A percentile compares a stretch with the other conserved stretches of the same genome.
These are phyloP conservation scores for Agrypnus murinus DNA, from an alignment of 2,888 invertebrate species.

Conservation along the genomic window DNA sequence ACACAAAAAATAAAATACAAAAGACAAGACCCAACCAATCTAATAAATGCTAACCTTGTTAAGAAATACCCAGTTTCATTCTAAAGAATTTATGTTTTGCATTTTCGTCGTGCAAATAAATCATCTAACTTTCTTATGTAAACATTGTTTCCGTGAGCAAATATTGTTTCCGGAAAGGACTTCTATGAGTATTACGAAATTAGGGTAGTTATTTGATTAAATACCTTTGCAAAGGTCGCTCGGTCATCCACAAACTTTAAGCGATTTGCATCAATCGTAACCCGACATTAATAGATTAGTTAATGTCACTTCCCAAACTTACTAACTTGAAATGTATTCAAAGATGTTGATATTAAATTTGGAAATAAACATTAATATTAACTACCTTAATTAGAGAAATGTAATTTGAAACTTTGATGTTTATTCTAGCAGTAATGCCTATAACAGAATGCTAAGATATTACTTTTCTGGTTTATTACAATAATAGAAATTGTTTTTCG, in stretches of 20 bases:
- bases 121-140: background rate
- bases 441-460: too few species aligned
- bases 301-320: background rate
- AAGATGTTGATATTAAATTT: too few species aligned
- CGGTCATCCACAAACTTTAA: constrained; percentile 6
- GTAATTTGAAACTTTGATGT: background rate
- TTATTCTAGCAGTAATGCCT: too few species aligned
- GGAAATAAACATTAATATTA: too few species aligned
- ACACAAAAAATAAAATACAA: too few species aligned
- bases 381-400: too few species aligned
- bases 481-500: too few species aligned
- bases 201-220: constrained; percentile 8
- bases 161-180: constrained; percentile 1
- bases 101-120: background rate
- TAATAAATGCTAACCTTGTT: too few species aligned
- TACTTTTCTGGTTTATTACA: too few species aligned
- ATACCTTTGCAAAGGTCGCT: constrained; percentile 6
- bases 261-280: constrained; percentile 6
- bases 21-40: too few species aligned
- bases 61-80: too few species aligned
- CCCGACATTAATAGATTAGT: constrained; percentile 9
- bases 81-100: background rate
- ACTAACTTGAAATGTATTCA: background rate
- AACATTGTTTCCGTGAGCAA: background rate
- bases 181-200: constrained; percentile 1